These are phyloP conservation scores for Catostomus latipinnis DNA, from an alignment of 2,797 vertebrate genomes.

Conservation along the genomic window DNA sequence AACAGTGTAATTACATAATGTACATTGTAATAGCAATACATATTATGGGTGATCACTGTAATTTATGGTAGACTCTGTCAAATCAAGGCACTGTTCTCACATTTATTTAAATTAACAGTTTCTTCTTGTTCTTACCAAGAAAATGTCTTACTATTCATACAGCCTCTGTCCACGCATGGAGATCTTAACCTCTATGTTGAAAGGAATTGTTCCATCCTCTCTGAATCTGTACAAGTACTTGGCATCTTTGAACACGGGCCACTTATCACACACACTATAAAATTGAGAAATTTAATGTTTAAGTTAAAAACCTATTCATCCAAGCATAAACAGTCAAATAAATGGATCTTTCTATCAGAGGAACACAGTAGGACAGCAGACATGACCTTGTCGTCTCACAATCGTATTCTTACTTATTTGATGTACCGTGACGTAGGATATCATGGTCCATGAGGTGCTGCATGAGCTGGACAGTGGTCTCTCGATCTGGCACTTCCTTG, in stretches of 20 bases:
- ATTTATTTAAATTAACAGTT: too few relatives aligned
- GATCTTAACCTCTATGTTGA: conserved; percentile 84
- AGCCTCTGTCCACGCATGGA: conserved; percentile 84
- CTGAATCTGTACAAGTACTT: conserved; percentile 89
- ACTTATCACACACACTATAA: conserved; percentile 87
- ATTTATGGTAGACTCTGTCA: too few relatives aligned
- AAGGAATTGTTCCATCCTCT: conserved; percentile 88
- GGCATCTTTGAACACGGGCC: conserved; percentile 84
- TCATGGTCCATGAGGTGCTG: conserved; percentile 89
- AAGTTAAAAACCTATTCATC: background rate
- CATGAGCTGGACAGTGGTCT: conserved; percentile 81
- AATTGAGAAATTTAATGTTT: background rate
- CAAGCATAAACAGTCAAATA: conserved; percentile 4
- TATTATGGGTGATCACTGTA: too few relatives aligned
- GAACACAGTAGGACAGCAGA: conserved; percentile 4
- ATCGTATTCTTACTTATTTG: background rate
- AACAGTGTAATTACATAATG: too few relatives aligned
- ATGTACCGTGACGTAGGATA: conserved; percentile 86
- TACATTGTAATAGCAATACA: too few relatives aligned
- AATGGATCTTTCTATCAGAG: background rate
- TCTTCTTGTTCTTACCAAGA: background rate
- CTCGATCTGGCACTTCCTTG: conserved; percentile 84
- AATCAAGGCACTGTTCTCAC: too few relatives aligned
- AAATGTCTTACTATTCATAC: conserved; percentile 84
- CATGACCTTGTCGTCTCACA: background rate